Conservation (phyloP, 2,113 vertebrate species). For the Thunnus maccoyii region DNA sequence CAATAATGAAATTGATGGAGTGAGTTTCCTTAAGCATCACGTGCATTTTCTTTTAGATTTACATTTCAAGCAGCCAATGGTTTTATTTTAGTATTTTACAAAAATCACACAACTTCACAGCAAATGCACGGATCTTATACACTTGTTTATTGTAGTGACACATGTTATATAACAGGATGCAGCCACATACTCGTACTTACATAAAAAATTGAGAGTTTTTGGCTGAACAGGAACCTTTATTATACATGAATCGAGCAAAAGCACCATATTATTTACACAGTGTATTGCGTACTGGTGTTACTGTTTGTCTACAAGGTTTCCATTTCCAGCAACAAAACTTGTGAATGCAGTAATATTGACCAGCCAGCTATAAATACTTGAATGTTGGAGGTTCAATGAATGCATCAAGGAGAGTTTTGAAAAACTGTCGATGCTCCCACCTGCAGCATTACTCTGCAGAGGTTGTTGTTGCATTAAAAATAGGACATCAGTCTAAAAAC, state of each 20-base stretch:
- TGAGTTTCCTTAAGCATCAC: not conserved
- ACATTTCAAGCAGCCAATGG: not conserved
- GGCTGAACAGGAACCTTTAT: too few relatives aligned
- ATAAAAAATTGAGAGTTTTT: too few relatives aligned
- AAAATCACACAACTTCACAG: too few relatives aligned
- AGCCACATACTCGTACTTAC: too few relatives aligned
- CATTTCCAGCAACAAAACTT: not conserved
- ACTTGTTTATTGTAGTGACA: not conserved
- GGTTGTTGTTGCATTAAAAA: too few relatives aligned
- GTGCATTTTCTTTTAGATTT: not conserved
- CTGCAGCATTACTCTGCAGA: too few relatives aligned
- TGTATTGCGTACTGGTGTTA: not conserved
- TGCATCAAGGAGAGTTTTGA: not conserved
- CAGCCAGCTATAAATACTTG: rapidly evolving
- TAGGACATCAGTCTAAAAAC: too few relatives aligned
- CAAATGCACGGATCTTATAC: too few relatives aligned
- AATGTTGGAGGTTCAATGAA: constrained; percentile 5
- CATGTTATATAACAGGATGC: too few relatives aligned
- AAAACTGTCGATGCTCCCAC: not conserved
- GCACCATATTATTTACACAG: too few relatives aligned
- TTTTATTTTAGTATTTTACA: not conserved
- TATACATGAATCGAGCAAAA: too few relatives aligned
- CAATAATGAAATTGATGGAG: too few relatives aligned
- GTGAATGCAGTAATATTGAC: not conserved
- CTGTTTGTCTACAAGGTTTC: not conserved